Evolutionary conservation across 2,888 invertebrate species (phyloP), one percentile per base, ranked within the genome.

Genomic region (Sericinus montela): DNA sequence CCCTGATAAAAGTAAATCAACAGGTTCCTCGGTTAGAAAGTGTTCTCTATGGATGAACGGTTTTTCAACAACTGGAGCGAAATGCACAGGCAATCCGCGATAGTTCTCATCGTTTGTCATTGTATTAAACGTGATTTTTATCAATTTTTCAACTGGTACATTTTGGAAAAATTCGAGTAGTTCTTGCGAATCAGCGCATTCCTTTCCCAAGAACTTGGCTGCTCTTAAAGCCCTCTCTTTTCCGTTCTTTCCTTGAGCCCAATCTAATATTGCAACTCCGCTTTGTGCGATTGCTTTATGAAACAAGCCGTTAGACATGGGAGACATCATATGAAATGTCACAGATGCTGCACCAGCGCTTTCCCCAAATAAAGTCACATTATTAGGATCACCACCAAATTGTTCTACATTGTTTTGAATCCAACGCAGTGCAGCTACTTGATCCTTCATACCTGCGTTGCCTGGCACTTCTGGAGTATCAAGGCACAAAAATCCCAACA

Each of bases 361-460:
- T 45, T 75, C 71, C 3, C 81, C 83, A 50, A 75, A 74, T 19
- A 82, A 55, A 0, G 80, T 80, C 1, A 76, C 59, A 53, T 72
- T 70, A 13, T 67, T 53, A 0, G 67, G 56, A 52, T 75, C 68
- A 0, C 75, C 74, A 5, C 75, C 74, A 49, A 75, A 75, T 8
- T 67, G 49, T 4, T 46, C 46, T 16, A 75, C 72, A 47, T 76
- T 76, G n/a, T 62, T 53, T 43, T 67, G 58, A 1, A 75, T 57
- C 76, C 76, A 76, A 16, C 57, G 59, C 28, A 76, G 55, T 8
- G 75, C 78, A 8, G 62, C 59, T 0, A 75, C 70, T 58, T 76
- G 76, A 41, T 80, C 78, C 53, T 72, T 79, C 57, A 79, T 62
- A 0, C 75, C 80, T 23, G 75, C 72, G 50, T 80, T 80, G 1